A percentile compares a stretch with the other conserved stretches of the same genome.
Evolutionary conservation across 2,113 vertebrate species (phyloP).

Genomic region (Sarotherodon lohbergeri): DNA sequence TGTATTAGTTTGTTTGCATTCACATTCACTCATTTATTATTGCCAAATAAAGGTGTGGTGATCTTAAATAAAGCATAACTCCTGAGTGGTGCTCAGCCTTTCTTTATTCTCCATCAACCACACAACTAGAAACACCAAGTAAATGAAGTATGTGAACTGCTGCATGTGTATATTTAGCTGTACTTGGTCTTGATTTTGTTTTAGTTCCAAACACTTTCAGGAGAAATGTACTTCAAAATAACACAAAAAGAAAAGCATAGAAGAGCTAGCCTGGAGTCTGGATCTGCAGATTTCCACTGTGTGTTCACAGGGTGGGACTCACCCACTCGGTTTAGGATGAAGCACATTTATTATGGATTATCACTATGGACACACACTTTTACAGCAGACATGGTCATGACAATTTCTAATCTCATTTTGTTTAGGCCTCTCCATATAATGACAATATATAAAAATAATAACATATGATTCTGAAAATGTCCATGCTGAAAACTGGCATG

Average conservation of each 20-base stretch:
- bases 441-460: not conserved
- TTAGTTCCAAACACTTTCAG: not conserved
- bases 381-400: not conserved
- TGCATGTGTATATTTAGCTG: not conserved
- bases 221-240: not conserved
- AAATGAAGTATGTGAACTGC: not conserved
- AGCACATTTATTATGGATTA: not conserved
- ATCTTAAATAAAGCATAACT: constrained; percentile 38
- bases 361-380: not conserved
- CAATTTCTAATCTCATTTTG: not conserved
- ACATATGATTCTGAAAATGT: not conserved
- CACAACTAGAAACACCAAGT: not conserved
- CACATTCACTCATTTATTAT: constrained; percentile 22
- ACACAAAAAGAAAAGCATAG: not conserved
- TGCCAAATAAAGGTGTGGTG: constrained; percentile 28
- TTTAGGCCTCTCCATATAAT: accelerated
- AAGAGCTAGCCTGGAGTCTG: not conserved
- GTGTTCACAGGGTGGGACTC: not conserved
- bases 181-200: not conserved
- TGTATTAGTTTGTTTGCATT: constrained; percentile 25
- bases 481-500: not conserved
- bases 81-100: not conserved
- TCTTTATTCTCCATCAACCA: not conserved
- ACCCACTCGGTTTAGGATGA: accelerated
- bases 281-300: not conserved